Base-by-base conservation (phyloP, 1,140 invertebrate species). In the Pogonus chalceus region DNA sequence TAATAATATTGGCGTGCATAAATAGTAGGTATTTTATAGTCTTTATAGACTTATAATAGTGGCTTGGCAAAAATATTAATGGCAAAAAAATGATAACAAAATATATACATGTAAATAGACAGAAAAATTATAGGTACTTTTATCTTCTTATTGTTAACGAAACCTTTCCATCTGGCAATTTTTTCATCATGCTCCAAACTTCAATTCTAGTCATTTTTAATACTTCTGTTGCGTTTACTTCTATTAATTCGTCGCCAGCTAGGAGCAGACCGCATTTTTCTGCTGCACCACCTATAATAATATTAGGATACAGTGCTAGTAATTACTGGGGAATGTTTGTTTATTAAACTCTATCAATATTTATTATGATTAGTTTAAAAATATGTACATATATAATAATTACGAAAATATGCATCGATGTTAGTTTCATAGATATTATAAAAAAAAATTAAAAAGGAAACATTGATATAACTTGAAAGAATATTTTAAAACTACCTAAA, bases 181-280 rank as follows among this genome's bases (percentile, higher is more conserved):
- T 87, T 69, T 94, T 94, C 72, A 96, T 84, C 51, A 91, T 80
- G 59, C 88, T 89, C 92, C 92, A 96, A 31, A 90, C 92, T 73
- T 95, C 90, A 54, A 92, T 92, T 56, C 92, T 79, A 1, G 90
- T 87, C 79, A 94, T 87, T 43, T 79, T 79, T 51, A 83, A 82
- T 56, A 93, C 83, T 53, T 88, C 83, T 43, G 79, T 79, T 20
- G 83, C 85, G 62, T 93, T 93, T 20, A 95, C 85, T 55, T 81
- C 79, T 4, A 93, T 67, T 53, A 96, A 78, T 71, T 94, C 88
- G 69, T 95, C 92, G 23, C 90, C 90, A 39, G 87, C 86, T 62
- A 82, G 77, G 56, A 96, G 76, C 61, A 82, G 77, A 56, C 88
- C 89, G 66, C 82, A 84, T 74, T 92, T 92, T 61, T 92, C 90